Percentiles rank a stretch among this genome's conserved stretches.
Conservation (phyloP, 2,797 vertebrate genomes). For the Catostomus latipinnis region DNA sequence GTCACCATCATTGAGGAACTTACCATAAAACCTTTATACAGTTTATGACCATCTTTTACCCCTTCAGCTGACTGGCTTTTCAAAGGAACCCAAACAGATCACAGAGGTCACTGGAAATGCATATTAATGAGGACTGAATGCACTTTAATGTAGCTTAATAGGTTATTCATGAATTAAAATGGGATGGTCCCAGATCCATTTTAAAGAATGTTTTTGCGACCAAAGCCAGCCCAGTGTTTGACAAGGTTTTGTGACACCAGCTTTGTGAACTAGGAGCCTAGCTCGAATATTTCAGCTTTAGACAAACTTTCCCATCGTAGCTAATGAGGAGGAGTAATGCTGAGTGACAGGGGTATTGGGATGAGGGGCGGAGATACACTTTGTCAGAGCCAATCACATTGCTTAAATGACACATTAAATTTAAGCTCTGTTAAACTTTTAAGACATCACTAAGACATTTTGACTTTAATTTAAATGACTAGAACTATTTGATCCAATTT, state of each 20-base stretch:
- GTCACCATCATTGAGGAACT: conserved; percentile 2
- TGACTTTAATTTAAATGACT: not conserved
- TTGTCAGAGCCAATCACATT: conserved; percentile 82
- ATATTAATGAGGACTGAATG: conserved; percentile 71
- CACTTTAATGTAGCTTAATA: conserved; percentile 85
- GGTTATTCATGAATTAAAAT: conserved; percentile 89
- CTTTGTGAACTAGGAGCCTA: conserved; percentile 75
- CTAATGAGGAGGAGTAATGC: conserved; percentile 88
- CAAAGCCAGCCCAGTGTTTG: conserved; percentile 77
- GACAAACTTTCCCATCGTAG: conserved; percentile 90
- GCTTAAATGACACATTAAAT: conserved; percentile 61
- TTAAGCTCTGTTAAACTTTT: too few relatives aligned
- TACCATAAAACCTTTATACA: conserved; percentile 67
- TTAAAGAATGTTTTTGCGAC: conserved; percentile 79
- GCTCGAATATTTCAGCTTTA: conserved; percentile 74
- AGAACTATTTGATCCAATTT: not conserved
- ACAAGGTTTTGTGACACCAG: conserved; percentile 82
- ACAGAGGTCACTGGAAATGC: conserved; percentile 73
- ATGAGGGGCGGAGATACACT: conserved; percentile 81
- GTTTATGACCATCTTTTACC: conserved; percentile 75
- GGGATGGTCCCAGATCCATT: conserved; percentile 84
- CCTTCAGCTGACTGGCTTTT: conserved; percentile 71
- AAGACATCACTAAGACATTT: not conserved
- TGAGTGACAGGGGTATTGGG: conserved; percentile 89
- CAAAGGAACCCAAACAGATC: conserved; percentile 71